Base-by-base conservation (phyloP, 1,140 invertebrate species). In the Lepidurus arcticus region DNA sequence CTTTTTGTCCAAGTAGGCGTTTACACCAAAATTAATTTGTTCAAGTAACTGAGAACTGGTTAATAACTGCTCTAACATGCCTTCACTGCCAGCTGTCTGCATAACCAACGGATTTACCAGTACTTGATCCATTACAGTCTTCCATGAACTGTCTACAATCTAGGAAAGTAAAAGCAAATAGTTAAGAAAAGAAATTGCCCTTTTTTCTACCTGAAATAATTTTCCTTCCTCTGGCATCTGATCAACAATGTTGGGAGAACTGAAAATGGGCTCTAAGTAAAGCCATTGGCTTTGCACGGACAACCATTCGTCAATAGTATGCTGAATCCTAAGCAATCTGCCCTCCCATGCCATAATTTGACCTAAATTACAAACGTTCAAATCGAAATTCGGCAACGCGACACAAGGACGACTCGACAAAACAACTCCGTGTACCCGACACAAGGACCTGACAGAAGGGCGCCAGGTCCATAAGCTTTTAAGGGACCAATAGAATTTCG, bases 181-280 rank as follows among this genome's bases (percentile, higher is more conserved):
- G 53, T 5, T 24, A 53, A 75, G 7, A 44, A 24, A 21, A 1
- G 34, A 1, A 44, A 24, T 44, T 10, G 34, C 34, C 2, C 3
- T 1, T 21, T 75, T n/a, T 45, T 42, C 81, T 78, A 83, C 84
- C 80, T 83, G 84, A 84, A 95, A 96, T 77, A 94, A 85, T 11
- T 88, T 86, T 9, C 92, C 93, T 86, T 98, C 96, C 83, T 95
- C 92, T 0, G 95, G 95, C 90, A 98, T 94, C 86, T 98, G 95
- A 1, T 91, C 90, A 44, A 95, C 91, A 80, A 98, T 97, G 83
- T 98, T 95, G 83, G 94, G 93, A 0, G 94, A 96, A 3, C 93
- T 93, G 85, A 98, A 98, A 81, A 98, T 95, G 0, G 94, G 94
- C 80, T 97, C 86, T 42, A 98, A 86, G 84, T 97, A 96, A n/a